Base-by-base conservation (phyloP, 2,888 invertebrate genomes). In the Gymnoscelis rufifasciata region DNA sequence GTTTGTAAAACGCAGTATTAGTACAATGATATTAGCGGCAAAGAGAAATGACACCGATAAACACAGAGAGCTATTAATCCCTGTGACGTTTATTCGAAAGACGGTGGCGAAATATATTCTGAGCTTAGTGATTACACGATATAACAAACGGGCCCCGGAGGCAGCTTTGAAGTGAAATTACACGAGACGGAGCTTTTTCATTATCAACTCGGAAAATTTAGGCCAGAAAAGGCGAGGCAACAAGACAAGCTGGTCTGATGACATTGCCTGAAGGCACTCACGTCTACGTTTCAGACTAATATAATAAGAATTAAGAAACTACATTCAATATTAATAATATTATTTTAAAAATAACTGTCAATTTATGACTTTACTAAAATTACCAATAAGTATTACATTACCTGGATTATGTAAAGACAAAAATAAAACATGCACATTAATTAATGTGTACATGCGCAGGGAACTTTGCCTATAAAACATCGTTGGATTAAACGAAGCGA, bases 201-300 rank as follows among this genome's bases (percentile, higher is more conserved):
- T 83, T 84, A 82, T 78, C 78, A 80, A 81, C 75, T 77, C 69
- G 77, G 74, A 73, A 75, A 68, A 82, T 80, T 76, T 77, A 76
- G 78, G 76, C 62, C 80, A 75, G 68, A 64, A 70, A 60, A 60
- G 64, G 59, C 60, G 66, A 62, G 51, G 60, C 58, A 59, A 66
- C 62, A 67, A 62, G 61, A 59, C 59, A 50, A 49, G 47, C 47
- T 47, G 57, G 59, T 56, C 58, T 51, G 59, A 61, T 60, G 55
- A 57, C 56, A 57, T 52, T 52, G 59, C 53, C 49, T 51, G 51
- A 33, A 52, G 52, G 56, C 48, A 54, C 50, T 54, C 48, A 55
- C 51, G 48, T 51, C 47, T 52, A 5, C 47, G 54, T 50, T 19
- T 19, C 19, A 19, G 19, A 19, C 19, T 19, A 19, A 19, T 19